Conservation (phyloP, 2,888 invertebrate genomes). For the Sarcophaga subvicina region DNA sequence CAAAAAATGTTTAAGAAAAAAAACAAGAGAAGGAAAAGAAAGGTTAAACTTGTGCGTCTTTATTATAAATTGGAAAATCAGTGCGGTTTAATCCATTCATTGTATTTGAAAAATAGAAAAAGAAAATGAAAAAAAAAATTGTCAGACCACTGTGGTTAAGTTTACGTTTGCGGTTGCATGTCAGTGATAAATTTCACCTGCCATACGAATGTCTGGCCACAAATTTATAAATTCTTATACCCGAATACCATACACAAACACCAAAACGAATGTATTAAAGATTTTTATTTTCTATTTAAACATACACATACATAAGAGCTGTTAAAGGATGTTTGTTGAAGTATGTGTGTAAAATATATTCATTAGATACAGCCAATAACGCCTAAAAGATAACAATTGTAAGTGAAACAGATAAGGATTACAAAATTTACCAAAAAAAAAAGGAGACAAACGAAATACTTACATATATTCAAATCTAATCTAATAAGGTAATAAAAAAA, state of each 20-base stretch:
- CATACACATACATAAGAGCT: background rate
- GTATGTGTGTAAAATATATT: background rate
- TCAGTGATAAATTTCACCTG: slow-evolving; percentile 71
- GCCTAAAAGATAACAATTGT: slow-evolving; percentile 5
- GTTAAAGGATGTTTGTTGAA: too few relatives aligned
- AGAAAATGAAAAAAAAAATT: background rate
- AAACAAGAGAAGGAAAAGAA: background rate
- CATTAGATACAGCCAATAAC: background rate
- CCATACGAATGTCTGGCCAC: slow-evolving; percentile 65
- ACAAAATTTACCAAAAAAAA: background rate
- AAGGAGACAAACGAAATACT: slow-evolving; percentile 5
- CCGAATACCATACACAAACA: slow-evolving; percentile 1
- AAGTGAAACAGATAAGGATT: background rate
- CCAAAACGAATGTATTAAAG: background rate
- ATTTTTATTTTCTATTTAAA: background rate
- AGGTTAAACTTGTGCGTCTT: slow-evolving; percentile 43
- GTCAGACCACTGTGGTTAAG: slow-evolving; percentile 26
- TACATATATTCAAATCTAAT: background rate
- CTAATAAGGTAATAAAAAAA: background rate
- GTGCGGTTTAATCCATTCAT: slow-evolving; percentile 50
- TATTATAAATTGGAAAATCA: slow-evolving; percentile 59
- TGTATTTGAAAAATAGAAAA: slow-evolving; percentile 19
- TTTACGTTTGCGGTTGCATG: slow-evolving; percentile 64
- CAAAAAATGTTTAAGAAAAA: background rate
- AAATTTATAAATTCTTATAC: slow-evolving; percentile 67